Base-by-base conservation (phyloP, 2,113 vertebrate genomes). In the Ia io region DNA sequence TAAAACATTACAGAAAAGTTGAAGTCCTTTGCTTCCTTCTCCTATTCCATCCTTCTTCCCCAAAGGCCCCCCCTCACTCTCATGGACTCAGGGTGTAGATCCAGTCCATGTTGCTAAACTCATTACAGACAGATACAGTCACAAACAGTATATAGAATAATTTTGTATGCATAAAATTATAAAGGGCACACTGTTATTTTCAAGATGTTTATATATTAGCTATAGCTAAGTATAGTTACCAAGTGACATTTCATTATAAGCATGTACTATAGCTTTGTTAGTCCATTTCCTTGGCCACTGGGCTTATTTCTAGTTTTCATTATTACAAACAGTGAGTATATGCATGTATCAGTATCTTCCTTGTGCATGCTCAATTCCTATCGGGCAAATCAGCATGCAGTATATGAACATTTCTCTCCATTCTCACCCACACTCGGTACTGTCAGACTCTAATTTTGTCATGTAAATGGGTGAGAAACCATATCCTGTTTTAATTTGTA, bases 341-440 rank as follows among this genome's bases (percentile, higher is more conserved):
- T 28, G 53, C 8, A 30, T 22, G 35, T 28, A 30, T 28, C 92
- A 13, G 40, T 3, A 22, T 49, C 61, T 42, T 42, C 40, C 32
- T 37, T 8, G 30, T 42, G 20, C 47, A 25, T 10, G 13, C 18
- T 65, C 6, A 35, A 13, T 25, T 51, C 87, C 35, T n/a, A 0
- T 44, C 30, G 63, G 35, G 59, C 47, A 61, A 4, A 12, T 25
- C 5, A n/a, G 18, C 17, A 32, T 61, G 23, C 82, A 37, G 25
- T 1, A 5, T 20, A 0, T 16, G 35, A 16, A 13, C 32, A 32
- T 12, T 32, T 37, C n/a, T 63, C 53, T 22, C 4, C 18, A 6
- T 28, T 51, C 78, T 71, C 25, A 70, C 80, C 40, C 42, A 70
- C 9, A 32, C 89, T 56, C 35, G 11, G 23, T 93, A 9, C 35